Evolutionary conservation across 1,140 invertebrate species (phyloP).

Genomic region (Polypedilum vanderplanki): DNA sequence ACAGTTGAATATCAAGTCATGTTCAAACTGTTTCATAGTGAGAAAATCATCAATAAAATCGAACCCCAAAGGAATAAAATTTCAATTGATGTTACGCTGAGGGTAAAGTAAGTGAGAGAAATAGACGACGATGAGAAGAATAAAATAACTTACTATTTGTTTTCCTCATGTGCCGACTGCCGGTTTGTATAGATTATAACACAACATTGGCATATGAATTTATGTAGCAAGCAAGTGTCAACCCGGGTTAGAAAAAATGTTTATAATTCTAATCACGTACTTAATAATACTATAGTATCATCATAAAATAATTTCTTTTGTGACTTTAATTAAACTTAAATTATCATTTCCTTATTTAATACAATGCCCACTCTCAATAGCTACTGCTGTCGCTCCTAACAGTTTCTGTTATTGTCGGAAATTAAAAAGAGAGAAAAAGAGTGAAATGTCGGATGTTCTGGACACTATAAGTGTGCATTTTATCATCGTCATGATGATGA

Average conservation of each 20-base stretch:
- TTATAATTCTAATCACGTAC: slow-evolving; percentile 15
- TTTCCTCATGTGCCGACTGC: no score
- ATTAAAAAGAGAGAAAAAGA: neutral
- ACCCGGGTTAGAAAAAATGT: neutral
- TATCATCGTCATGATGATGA: neutral
- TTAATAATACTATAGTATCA: neutral
- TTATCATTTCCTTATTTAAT: neutral
- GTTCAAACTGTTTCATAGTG: no score
- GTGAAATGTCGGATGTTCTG: neutral
- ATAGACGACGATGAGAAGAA: no score
- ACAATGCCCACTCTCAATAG: neutral
- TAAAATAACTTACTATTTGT: no score
- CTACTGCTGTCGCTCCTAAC: neutral
- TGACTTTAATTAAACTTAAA: slow-evolving; percentile 19
- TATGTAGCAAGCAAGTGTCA: neutral
- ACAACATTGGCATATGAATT: no score
- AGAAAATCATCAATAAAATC: no score
- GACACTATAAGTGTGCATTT: slow-evolving; percentile 17
- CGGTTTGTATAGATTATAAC: no score
- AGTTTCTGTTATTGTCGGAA: slow-evolving; percentile 4
- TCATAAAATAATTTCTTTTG: slow-evolving; percentile 1
- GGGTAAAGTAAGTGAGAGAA: no score
- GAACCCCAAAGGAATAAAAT: no score
- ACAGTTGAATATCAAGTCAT: no score
- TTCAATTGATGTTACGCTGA: no score